phyloP scores from a whole-genome alignment of 2,113 vertebrate genomes.

The Thymallus thymallus region DNA sequence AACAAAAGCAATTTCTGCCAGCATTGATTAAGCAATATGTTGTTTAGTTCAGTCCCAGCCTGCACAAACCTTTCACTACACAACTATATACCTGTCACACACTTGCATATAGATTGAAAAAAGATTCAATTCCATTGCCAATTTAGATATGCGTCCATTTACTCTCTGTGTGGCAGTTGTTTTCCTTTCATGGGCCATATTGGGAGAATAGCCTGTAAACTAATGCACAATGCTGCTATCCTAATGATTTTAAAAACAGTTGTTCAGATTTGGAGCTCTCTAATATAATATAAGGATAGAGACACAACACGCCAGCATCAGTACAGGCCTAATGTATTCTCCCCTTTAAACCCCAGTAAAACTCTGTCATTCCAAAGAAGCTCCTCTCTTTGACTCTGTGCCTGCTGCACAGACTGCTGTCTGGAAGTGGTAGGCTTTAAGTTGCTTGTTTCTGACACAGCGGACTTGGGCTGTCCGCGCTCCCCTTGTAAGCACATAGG shows the following conservation, averaged over 20 bases:
- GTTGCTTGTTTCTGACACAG: constrained; percentile 71
- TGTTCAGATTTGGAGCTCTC: constrained; percentile 68
- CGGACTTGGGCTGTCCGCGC: constrained; percentile 75
- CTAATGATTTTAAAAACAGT: constrained; percentile 62
- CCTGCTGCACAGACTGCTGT: constrained; percentile 69
- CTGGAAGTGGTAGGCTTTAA: constrained; percentile 77
- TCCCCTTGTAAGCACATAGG: constrained; percentile 65
- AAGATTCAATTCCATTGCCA: background rate
- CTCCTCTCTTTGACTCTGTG: constrained; percentile 72
- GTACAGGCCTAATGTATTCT: constrained; percentile 68
- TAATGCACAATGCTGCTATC: constrained; percentile 42
- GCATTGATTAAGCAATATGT: constrained; percentile 11
- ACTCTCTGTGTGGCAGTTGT: background rate
- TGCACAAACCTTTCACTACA: background rate
- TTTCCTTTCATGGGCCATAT: background rate
- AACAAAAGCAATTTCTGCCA: background rate
- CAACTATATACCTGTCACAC: background rate
- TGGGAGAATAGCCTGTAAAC: background rate
- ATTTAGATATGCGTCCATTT: constrained; percentile 16
- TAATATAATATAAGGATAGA: constrained; percentile 69
- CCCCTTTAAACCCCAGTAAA: constrained; percentile 67
- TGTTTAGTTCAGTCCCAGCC: background rate
- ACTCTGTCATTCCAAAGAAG: constrained; percentile 74
- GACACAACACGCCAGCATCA: constrained; percentile 64
- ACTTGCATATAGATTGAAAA: constrained; percentile 4